Conservation (phyloP, 2,113 vertebrate species). For the Excalfactoria chinensis region DNA sequence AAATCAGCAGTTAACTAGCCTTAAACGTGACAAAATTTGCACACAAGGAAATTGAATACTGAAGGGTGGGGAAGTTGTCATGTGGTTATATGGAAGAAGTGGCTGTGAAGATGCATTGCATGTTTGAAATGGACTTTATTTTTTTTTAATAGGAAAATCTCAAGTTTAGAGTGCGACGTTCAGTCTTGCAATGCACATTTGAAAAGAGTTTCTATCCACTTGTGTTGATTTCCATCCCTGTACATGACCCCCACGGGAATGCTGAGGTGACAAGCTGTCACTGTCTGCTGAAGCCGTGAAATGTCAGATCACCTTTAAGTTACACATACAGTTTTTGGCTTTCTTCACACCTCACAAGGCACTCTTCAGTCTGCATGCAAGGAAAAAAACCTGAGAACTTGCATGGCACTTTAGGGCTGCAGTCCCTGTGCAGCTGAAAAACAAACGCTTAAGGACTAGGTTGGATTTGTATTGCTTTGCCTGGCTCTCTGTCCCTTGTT, state of each 20-base stretch:
- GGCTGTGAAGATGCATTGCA: background rate
- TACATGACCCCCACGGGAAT: rapidly evolving
- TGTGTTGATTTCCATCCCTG: background rate
- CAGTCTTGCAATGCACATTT: background rate
- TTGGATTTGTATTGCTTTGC: background rate
- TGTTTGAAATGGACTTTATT: background rate
- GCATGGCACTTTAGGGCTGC: background rate
- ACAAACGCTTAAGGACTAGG: background rate
- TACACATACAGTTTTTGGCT: background rate
- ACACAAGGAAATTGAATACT: background rate
- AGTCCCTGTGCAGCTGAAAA: background rate
- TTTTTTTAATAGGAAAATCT: background rate
- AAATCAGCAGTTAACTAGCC: background rate
- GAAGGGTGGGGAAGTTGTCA: background rate
- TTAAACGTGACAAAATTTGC: background rate
- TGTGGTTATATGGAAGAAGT: background rate
- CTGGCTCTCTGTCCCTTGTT: background rate
- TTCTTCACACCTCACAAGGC: background rate
- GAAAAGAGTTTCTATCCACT: background rate
- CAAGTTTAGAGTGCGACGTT: background rate
- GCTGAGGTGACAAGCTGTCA: background rate
- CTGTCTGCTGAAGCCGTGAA: background rate
- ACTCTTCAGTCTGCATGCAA: background rate
- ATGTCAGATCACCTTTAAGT: background rate
- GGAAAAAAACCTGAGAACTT: slow-evolving; percentile 18